Evolutionary conservation across 2,888 invertebrate genomes (phyloP).

Genomic region (Ectemnius continuus): DNA sequence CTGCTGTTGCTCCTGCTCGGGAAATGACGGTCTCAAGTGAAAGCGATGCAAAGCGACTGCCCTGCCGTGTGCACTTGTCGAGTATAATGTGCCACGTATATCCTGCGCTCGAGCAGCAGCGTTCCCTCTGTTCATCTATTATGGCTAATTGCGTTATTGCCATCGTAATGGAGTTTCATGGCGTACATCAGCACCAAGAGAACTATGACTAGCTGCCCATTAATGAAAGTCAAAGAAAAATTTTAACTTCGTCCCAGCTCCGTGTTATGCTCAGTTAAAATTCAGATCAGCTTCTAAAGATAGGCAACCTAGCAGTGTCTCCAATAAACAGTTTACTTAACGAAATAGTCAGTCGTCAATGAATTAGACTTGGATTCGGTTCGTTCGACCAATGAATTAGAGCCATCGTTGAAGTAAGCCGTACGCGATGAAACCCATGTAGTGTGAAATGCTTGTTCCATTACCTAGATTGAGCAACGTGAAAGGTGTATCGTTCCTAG

Average conservation of each 20-base stretch:
- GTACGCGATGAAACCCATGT: conserved; percentile 29
- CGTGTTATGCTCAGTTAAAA: too few species aligned
- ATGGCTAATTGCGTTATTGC: conserved; percentile 40
- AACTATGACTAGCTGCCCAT: background rate
- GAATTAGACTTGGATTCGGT: too few species aligned
- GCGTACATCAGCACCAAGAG: conserved; percentile 5
- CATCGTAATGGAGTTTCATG: conserved; percentile 23
- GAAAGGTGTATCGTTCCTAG: conserved; percentile 30
- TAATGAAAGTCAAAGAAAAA: too few species aligned
- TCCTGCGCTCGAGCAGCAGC: conserved; percentile 11
- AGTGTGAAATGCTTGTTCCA: conserved; percentile 8
- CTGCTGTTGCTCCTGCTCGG: conserved; percentile 18
- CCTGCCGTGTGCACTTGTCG: conserved; percentile 6
- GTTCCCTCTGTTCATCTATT: conserved; percentile 5
- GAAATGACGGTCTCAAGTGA: conserved; percentile 1
- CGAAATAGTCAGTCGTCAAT: too few species aligned
- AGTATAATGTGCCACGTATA: conserved; percentile 7
- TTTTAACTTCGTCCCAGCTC: too few species aligned
- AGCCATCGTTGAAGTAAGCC: background rate
- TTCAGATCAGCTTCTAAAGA: too few species aligned
- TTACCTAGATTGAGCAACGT: conserved; percentile 24
- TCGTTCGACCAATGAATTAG: too few species aligned
- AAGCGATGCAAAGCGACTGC: conserved; percentile 34
- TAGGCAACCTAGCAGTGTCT: too few species aligned
- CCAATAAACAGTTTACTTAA: too few species aligned